Conservation (phyloP, 2,113 vertebrate species). For the Triplophysa rosa region DNA sequence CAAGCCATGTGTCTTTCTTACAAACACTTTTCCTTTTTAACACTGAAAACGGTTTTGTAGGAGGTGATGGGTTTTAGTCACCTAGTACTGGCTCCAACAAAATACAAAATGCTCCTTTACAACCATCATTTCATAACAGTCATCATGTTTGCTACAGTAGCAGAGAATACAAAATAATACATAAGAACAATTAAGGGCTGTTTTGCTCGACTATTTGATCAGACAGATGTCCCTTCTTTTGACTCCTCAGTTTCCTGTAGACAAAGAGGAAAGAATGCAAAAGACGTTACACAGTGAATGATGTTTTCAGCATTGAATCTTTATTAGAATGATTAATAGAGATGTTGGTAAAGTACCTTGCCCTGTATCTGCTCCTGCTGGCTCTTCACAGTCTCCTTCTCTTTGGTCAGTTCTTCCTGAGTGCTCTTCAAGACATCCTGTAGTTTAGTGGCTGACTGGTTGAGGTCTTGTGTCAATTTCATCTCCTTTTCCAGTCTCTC, state of each 20-base stretch:
- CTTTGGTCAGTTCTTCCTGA: conserved; percentile 79
- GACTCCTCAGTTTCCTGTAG: conserved; percentile 53
- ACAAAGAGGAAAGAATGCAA: background rate
- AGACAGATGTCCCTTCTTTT: conserved; percentile 65
- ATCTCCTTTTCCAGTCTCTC: conserved; percentile 84
- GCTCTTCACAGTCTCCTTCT: conserved; percentile 72
- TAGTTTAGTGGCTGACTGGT: conserved; percentile 74
- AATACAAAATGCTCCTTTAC: background rate
- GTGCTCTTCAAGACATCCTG: conserved; percentile 78
- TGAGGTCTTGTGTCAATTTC: conserved; percentile 77
- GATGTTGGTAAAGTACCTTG: conserved; percentile 30
- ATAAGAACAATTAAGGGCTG: conserved; percentile 51
- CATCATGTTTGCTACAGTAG: conserved; percentile 48
- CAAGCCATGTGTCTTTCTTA: conserved; percentile 49
- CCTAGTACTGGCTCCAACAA: background rate
- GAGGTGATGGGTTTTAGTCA: conserved; percentile 34
- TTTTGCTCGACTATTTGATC: conserved; percentile 45
- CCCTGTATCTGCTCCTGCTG: conserved; percentile 72
- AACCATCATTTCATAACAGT: conserved; percentile 23
- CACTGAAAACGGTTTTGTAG: conserved; percentile 44
- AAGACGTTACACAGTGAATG: background rate
- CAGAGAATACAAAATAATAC: conserved; percentile 47
- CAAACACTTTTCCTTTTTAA: conserved; percentile 54
- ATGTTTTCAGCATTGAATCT: background rate
- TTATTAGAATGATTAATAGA: background rate